These are phyloP conservation scores for Ranitomeya variabilis DNA, from an alignment of 2,113 vertebrate genomes.

Conservation along the genomic window DNA sequence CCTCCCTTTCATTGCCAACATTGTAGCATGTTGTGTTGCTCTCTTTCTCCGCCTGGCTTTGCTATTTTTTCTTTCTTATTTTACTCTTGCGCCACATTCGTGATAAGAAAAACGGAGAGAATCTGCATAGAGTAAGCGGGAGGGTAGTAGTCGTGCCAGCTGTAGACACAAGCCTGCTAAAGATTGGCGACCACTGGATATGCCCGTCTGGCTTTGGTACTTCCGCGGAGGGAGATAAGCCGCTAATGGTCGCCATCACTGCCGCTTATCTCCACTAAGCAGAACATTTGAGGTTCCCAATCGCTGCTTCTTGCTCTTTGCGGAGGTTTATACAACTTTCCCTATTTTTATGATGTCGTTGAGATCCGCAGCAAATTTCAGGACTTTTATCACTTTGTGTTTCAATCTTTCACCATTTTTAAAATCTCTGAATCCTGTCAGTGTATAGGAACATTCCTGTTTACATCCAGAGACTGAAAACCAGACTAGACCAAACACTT, in stretches of 20 bases:
- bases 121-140: background rate
- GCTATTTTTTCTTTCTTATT: background rate
- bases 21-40: slow-evolving; percentile 1
- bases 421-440: background rate
- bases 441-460: background rate
- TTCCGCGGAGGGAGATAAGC: background rate
- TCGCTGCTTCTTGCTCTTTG: no score
- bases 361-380: no score
- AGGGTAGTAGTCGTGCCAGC: no score
- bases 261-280: background rate
- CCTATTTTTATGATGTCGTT: no score
- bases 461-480: background rate
- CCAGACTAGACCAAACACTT: background rate
- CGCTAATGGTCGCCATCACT: background rate
- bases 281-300: background rate
- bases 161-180: no score
- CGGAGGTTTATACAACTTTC: no score
- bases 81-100: background rate
- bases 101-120: background rate
- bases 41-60: slow-evolving; percentile 21
- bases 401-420: no score
- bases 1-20: slow-evolving; percentile 7
- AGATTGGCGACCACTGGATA: background rate
- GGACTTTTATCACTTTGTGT: no score
- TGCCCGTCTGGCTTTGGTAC: background rate